These are phyloP conservation scores for Anthophora plumipes DNA, from an alignment of 2,888 invertebrate genomes.

Conservation along the genomic window DNA sequence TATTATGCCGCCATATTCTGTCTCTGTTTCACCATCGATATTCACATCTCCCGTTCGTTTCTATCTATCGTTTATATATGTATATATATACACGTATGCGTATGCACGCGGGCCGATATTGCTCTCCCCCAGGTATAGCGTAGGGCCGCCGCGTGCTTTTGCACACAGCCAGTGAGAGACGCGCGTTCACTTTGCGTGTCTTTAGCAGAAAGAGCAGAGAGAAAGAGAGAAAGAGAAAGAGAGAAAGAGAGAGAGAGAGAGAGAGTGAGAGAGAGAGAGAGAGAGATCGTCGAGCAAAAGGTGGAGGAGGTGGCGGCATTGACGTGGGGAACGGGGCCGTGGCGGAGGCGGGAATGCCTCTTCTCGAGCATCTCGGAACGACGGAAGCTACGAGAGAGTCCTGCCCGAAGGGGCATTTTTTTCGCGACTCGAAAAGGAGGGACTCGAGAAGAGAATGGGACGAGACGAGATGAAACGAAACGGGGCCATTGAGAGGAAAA, in stretches of 20 bases:
- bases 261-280: no score
- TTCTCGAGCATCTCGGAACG: constrained; percentile 66
- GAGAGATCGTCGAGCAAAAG: constrained; percentile 7
- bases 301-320: constrained; percentile 54
- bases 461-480: constrained; percentile 14
- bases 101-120: constrained; percentile 38
- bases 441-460: constrained; percentile 20
- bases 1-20: constrained; percentile 24
- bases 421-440: constrained; percentile 61
- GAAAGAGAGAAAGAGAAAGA: no score
- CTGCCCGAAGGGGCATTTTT: constrained; percentile 70
- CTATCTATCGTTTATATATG: constrained; percentile 8
- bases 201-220: constrained; percentile 43
- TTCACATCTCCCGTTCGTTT: not conserved
- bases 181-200: constrained; percentile 43
- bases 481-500: constrained; percentile 37
- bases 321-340: constrained; percentile 37
- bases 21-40: not conserved
- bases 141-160: constrained; percentile 30
- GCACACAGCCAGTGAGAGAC: constrained; percentile 6
- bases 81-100: constrained; percentile 18
- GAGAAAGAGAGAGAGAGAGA: no score
- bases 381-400: constrained; percentile 70
- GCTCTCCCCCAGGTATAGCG: constrained; percentile 4
- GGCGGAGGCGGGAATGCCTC: constrained; percentile 55